Evolutionary conservation across 2,888 invertebrate genomes (phyloP), one percentile per base, ranked within the genome.

Genomic region (Torymus tubicola): DNA sequence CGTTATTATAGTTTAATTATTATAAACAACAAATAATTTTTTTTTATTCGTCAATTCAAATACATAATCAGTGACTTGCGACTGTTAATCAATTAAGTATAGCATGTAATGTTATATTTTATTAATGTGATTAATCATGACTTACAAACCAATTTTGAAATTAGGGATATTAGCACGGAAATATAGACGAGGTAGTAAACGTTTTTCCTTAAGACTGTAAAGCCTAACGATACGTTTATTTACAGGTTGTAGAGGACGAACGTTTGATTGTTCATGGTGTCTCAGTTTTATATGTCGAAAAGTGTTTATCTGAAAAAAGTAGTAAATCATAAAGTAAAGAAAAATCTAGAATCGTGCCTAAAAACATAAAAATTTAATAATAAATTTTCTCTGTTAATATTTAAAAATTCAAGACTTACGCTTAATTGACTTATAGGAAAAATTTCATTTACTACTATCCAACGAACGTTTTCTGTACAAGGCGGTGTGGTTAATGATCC

Each of bases 401-500:
- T 60, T 16, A 2, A 16, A 2, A 14, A 64, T 53, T 13, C 2
- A 31, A 64, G 4, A 75, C 76, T 76, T 55, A 76, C 76, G 18
- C 16, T 53, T 0, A 42, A 12, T n/a, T 13, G 0, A 14, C 4
- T 16, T 3, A 57, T 55, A 2, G 69, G 11, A 53, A 69, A 42
- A 14, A 55, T 1, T 55, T 58, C 3, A 4, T 14, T 63, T 11
- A 55, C 1, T 18, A 76, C 52, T 2, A 76, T 69, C 76, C 76
- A 76, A 0, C 31, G 69, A 42, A 76, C 42, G 21, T 52, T 61
- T 69, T 76, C 63, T 5, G 68, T 42, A 18, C 76, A 76, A 61
- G 76, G 76, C 18, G 76, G 76, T 10, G 69, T 63, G 4, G 76
- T 76, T n/a, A 68, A 12, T 3, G 76, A 76, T 53, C 76, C 76